phyloP scores from a whole-genome alignment of 2,113 vertebrate species.

The Corythaeola cristata region DNA sequence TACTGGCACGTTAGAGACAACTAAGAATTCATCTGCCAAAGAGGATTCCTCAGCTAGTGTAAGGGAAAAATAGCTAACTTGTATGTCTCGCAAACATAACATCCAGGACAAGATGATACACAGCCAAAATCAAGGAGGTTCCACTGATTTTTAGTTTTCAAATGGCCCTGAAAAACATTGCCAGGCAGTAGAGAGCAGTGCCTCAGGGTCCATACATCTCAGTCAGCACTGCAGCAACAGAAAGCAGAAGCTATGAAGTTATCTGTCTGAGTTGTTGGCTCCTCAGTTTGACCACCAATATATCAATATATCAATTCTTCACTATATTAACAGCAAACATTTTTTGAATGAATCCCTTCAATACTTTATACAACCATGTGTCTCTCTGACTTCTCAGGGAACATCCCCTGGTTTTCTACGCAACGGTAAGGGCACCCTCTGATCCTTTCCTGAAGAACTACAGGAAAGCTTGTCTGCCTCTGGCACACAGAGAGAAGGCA shows the following conservation, averaged over 20 bases:
- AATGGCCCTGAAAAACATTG: not conserved
- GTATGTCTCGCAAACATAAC: accelerated
- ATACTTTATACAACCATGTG: not conserved
- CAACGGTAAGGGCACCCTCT: not conserved
- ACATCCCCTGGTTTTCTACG: not conserved
- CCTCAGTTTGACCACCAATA: not conserved
- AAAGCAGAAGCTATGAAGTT: not conserved
- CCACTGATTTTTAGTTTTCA: not conserved
- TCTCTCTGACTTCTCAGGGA: not conserved
- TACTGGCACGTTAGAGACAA: not conserved
- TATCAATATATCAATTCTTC: not conserved
- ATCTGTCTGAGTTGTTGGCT: not conserved
- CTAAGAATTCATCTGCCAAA: not conserved
- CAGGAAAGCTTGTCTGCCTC: not conserved
- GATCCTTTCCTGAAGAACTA: not conserved
- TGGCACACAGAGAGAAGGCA: not conserved
- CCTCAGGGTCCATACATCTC: not conserved
- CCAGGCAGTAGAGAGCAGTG: not conserved
- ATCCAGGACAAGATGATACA: not conserved
- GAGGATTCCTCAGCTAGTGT: not conserved
- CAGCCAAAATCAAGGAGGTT: not conserved
- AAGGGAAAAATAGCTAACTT: not conserved
- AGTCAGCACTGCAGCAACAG: not conserved
- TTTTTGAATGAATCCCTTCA: not conserved
- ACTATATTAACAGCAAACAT: not conserved